phyloP scores from a whole-genome alignment of 2,797 vertebrate genomes.

The Pangasius macronema region DNA sequence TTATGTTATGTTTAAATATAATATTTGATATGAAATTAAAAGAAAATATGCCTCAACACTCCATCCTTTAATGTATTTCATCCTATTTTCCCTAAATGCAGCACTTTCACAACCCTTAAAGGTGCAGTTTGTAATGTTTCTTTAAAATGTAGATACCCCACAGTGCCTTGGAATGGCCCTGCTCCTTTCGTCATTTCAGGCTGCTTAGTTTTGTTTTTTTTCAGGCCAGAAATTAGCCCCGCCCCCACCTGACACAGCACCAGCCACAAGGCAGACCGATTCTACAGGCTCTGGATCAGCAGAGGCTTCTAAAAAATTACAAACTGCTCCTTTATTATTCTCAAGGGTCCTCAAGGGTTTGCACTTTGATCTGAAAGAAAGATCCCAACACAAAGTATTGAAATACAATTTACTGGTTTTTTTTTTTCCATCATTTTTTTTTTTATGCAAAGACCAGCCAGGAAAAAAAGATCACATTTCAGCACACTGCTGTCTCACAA shows the following conservation, averaged over 20 bases:
- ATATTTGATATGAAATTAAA: constrained; percentile 46
- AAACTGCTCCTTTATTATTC: neutral
- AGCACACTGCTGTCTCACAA: constrained; percentile 58
- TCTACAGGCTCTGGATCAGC: neutral
- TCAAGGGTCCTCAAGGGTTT: neutral
- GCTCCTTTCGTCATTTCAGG: neutral
- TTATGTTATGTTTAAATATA: constrained; percentile 23
- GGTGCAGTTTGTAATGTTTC: neutral
- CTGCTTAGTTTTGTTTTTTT: neutral
- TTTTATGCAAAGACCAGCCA: constrained; percentile 68
- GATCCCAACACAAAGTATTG: constrained; percentile 50
- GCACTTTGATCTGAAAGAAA: constrained; percentile 15
- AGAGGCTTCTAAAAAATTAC: neutral
- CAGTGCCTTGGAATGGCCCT: neutral
- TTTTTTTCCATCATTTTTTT: constrained; percentile 46
- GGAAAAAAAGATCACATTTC: constrained; percentile 56
- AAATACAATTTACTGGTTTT: constrained; percentile 59
- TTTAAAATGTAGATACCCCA: neutral
- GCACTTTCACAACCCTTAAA: no score
- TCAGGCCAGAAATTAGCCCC: neutral
- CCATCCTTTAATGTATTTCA: neutral
- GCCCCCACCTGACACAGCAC: neutral
- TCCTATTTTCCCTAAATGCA: neutral
- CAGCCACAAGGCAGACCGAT: neutral
- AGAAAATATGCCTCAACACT: neutral